A percentile compares a stretch with the other conserved stretches of the same genome.
Conservation (phyloP, 2,113 vertebrate genomes). For the Arvicanthis niloticus region DNA sequence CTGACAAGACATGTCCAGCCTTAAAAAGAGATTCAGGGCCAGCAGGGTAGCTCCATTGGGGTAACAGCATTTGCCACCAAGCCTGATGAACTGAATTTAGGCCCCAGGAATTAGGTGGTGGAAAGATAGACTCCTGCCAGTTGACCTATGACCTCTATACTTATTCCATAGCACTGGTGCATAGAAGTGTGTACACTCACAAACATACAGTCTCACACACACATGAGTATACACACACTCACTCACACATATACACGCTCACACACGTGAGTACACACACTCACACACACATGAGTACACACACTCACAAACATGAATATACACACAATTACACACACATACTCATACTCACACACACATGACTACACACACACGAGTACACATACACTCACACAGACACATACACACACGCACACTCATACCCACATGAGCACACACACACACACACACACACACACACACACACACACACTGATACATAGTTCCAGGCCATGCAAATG, state of each 20-base stretch:
- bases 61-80: background rate
- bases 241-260: background rate
- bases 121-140: background rate
- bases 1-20: background rate
- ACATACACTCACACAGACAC: background rate
- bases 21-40: background rate
- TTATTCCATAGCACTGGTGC: background rate
- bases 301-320: background rate
- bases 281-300: background rate
- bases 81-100: background rate
- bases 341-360: background rate
- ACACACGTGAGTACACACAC: background rate
- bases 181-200: background rate
- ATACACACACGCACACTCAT: background rate
- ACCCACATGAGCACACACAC: background rate
- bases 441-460: background rate
- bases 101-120: background rate
- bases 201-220: background rate
- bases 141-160: background rate
- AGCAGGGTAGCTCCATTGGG: background rate
- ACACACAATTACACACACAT: too few species aligned
- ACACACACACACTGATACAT: background rate
- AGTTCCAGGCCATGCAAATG: background rate
- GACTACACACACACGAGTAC: background rate
- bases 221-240: background rate